These are phyloP conservation scores for Limnephilus lunatus DNA, from an alignment of 2,888 invertebrate genomes.

Conservation along the genomic window DNA sequence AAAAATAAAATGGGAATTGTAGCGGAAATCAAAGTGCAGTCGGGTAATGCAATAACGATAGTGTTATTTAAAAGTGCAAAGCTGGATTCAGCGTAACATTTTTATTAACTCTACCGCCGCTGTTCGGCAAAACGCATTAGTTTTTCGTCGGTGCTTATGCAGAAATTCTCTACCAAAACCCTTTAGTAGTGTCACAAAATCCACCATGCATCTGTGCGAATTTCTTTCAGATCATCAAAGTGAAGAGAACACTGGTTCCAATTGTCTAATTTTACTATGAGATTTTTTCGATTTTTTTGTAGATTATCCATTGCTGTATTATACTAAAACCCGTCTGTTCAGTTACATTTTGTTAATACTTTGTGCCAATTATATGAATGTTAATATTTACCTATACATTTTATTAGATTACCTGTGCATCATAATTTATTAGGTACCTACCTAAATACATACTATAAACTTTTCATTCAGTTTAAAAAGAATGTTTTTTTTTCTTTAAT, in stretches of 20 bases:
- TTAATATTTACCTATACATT: too few species aligned
- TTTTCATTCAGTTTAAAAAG: too few species aligned
- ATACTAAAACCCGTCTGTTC: too few species aligned
- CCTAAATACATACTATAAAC: too few species aligned
- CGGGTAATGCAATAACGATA: not conserved
- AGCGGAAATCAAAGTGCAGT: not conserved
- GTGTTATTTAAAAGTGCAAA: not conserved
- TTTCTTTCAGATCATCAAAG: not conserved
- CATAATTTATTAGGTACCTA: too few species aligned
- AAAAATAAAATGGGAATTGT: not conserved
- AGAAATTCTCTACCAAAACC: not conserved
- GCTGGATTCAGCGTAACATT: not conserved
- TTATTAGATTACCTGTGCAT: too few species aligned
- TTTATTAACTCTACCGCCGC: not conserved
- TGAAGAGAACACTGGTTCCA: not conserved
- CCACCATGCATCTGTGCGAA: slow-evolving; percentile 28
- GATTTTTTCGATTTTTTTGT: too few species aligned
- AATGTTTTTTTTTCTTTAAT: too few species aligned
- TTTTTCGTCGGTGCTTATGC: not conserved
- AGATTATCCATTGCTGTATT: too few species aligned
- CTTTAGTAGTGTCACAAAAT: slow-evolving; percentile 4
- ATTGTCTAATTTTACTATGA: not conserved
- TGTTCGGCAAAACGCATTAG: not conserved
- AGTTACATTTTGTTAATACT: too few species aligned
- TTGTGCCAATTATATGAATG: too few species aligned